phyloP scores from a whole-genome alignment of 53 echinoderm and acorn worm species.

The Patiria pectinifera region DNA sequence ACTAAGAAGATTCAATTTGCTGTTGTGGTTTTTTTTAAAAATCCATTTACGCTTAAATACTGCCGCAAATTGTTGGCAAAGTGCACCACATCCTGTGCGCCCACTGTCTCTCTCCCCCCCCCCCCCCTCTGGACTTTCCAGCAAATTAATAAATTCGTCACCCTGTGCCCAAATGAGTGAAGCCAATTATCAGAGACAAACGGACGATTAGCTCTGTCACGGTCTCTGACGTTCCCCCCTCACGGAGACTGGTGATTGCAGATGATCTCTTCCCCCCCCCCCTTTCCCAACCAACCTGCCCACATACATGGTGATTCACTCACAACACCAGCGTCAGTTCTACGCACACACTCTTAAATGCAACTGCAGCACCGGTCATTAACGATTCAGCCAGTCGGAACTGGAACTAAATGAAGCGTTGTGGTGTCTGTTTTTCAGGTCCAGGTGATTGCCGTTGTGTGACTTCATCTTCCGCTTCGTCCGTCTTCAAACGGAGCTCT shows the following conservation, averaged over 20 bases:
- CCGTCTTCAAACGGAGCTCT: neutral
- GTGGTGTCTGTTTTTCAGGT: constrained; percentile 5
- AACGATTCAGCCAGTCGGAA: neutral
- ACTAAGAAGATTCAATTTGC: neutral
- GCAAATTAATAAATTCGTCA: constrained; percentile 39
- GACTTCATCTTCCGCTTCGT: neutral
- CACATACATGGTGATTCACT: neutral
- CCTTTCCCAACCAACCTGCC: neutral
- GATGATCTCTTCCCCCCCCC: neutral
- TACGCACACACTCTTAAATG: neutral
- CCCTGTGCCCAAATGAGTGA: constrained; percentile 14
- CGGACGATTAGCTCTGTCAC: constrained; percentile 43
- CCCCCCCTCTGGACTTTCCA: neutral
- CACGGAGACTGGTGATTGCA: neutral
- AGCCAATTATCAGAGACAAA: constrained; percentile 43
- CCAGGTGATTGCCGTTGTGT: neutral
- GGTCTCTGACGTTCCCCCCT: neutral
- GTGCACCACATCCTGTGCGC: constrained; percentile 1
- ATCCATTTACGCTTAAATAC: neutral
- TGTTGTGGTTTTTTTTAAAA: neutral
- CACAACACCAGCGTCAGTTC: neutral
- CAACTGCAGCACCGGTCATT: too few species aligned
- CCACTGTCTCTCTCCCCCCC: neutral
- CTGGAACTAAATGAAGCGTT: constrained; percentile 13
- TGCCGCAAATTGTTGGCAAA: neutral